A percentile compares a stretch with the other conserved stretches of the same genome.
Conservation (phyloP, 2,888 invertebrate species). For the Microctonus hyperodae region DNA sequence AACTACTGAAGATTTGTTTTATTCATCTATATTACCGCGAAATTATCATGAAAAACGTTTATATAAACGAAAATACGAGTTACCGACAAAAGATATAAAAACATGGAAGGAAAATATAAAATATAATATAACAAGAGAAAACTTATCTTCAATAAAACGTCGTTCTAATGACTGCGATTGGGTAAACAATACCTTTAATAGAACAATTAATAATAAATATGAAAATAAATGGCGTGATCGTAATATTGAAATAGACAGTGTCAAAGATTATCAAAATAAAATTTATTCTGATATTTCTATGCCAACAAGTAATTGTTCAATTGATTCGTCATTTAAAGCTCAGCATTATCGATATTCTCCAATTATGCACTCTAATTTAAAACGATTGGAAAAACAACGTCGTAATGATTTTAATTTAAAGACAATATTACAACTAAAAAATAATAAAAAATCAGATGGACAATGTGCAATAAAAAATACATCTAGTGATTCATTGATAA, state of each 20-base stretch:
- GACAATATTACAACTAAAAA: background rate
- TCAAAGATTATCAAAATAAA: constrained; percentile 15
- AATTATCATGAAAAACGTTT: constrained; percentile 9
- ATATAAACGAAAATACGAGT: constrained; percentile 12
- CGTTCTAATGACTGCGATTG: constrained; percentile 1
- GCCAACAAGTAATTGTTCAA: background rate
- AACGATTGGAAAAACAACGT: constrained; percentile 9
- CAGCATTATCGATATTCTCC: constrained; percentile 12
- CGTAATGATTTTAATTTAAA: background rate
- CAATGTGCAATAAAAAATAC: constrained; percentile 22
- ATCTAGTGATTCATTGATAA: constrained; percentile 18
- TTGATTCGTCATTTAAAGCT: constrained; percentile 11
- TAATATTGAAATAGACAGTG: constrained; percentile 7
- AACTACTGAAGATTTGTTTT: constrained; percentile 32
- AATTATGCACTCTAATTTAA: background rate
- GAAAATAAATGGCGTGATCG: constrained; percentile 22
- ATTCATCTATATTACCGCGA: constrained; percentile 19
- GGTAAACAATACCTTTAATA: background rate
- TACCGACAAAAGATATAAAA: constrained; percentile 4
- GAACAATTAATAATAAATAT: constrained; percentile 18
- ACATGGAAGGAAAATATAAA: constrained; percentile 8
- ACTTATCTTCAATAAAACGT: background rate
- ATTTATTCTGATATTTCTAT: constrained; percentile 17
- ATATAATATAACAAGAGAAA: constrained; percentile 1
- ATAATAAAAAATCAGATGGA: constrained; percentile 9